Conservation (phyloP, 2,797 vertebrate species). For the Triplophysa yarkandensis region DNA sequence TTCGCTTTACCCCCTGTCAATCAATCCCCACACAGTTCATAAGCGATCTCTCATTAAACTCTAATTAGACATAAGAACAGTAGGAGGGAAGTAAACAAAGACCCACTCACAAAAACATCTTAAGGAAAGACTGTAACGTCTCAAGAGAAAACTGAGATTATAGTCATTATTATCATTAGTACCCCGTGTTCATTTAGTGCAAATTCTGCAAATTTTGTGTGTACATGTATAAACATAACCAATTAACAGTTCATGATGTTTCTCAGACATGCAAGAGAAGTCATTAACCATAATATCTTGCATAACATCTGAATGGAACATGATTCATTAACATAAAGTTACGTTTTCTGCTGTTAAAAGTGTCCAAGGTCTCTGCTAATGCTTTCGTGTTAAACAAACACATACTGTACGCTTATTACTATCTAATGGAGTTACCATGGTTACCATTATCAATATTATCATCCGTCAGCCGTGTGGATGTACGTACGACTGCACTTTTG, state of each 20-base stretch:
- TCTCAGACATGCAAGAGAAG: constrained; percentile 1
- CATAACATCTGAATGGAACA: not conserved
- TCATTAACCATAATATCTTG: not conserved
- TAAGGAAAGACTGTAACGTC: constrained; percentile 7
- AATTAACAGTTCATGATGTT: constrained; percentile 16
- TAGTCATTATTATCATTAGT: constrained; percentile 20
- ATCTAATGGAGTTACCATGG: constrained; percentile 20
- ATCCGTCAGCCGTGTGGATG: not conserved
- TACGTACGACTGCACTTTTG: constrained; percentile 1
- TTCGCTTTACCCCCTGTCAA: not conserved
- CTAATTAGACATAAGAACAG: constrained; percentile 33
- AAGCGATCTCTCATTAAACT: constrained; percentile 19
- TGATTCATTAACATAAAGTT: constrained; percentile 22
- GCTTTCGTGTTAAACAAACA: constrained; percentile 32
- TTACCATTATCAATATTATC: constrained; percentile 12
- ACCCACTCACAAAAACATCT: constrained; percentile 1
- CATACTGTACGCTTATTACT: constrained; percentile 2
- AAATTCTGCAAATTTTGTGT: constrained; percentile 18
- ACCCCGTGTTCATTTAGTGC: not conserved
- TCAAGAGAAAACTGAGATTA: constrained; percentile 28
- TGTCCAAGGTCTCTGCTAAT: constrained; percentile 9
- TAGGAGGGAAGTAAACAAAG: not conserved
- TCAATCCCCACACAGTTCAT: constrained; percentile 3
- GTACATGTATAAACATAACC: not conserved
- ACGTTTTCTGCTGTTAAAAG: constrained; percentile 22